Evolutionary conservation across 92 coral and sea anemone species (phyloP), one percentile per base, ranked within the genome.

Genomic region (Zoanthus solanderi): DNA sequence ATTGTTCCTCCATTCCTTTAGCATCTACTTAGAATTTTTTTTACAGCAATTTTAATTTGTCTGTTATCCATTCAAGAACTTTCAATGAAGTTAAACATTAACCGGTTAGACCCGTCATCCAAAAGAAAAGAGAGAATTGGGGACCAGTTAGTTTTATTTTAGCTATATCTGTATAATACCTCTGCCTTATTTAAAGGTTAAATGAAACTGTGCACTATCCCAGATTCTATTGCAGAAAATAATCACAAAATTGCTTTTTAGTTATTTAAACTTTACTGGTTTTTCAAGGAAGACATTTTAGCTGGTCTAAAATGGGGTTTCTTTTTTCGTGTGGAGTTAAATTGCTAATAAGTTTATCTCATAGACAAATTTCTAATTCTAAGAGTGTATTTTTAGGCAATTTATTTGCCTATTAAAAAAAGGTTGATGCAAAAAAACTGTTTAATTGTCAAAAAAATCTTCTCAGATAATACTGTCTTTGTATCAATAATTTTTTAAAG

Each of bases 231-330:
- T 13, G 17, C 32, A 7, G 63, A 46, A 37, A 15, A 50, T 69
- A 9, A 48, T 28, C 10, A 77, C 7, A 23, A 23, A 10, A 30
- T 30, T 50, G 46, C 53, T 67, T 79, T 81, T 45, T 50, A 66
- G 75, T 66, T 29, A 81, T 65, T 81, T 30, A 3, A 65, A 10
- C 17, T 67, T 10, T 63, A 81, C 61, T 10, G 75, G 69, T 37
- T 23, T 13, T 65, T 16, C 16, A 44, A 72, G 14, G 52, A 46
- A 81, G 66, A 5, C 46, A 50, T 81, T 81, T 81, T 81, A 81
- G 85, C 85, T 66, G 85, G 85, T 63, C 85, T 81, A 81, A 46
- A 65, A 81, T 13, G 65, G 31, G 23, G 28, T 50, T 81, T 71
- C 75, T 66, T 47, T 15, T 46, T 11, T 63, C 45, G 16, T 63